Evolutionary conservation across 1,140 invertebrate genomes (phyloP).

Genomic region (Zaprionus nigranus): DNA sequence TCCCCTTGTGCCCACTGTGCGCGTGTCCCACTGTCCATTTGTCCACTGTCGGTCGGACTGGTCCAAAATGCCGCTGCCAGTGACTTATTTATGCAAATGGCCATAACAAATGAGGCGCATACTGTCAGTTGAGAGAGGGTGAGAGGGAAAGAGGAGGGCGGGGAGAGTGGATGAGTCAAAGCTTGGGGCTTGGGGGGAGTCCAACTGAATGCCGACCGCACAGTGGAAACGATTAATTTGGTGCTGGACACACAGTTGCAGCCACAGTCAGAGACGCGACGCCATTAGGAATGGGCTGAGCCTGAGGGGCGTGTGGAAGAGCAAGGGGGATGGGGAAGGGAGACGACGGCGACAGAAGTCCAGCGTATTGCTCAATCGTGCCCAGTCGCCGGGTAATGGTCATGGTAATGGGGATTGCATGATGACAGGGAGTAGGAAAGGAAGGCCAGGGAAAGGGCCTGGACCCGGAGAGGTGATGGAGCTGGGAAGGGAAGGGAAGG

Average conservation of each 20-base stretch:
- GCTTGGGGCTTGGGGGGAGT: background rate
- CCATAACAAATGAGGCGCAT: slow-evolving; percentile 80
- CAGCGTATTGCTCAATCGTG: slow-evolving; percentile 73
- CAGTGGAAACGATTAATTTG: slow-evolving; percentile 81
- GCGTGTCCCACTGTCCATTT: background rate
- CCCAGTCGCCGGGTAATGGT: slow-evolving; percentile 26
- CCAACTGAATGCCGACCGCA: slow-evolving; percentile 53
- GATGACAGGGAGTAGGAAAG: slow-evolving; percentile 6
- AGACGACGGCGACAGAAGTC: slow-evolving; percentile 11
- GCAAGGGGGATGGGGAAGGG: background rate
- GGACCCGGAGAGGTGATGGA: background rate
- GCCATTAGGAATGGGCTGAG: slow-evolving; percentile 47
- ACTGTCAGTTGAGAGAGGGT: slow-evolving; percentile 19
- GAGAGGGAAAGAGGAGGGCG: too few relatives aligned
- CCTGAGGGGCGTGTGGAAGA: background rate
- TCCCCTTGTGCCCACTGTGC: background rate
- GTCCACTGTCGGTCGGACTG: slow-evolving; percentile 25
- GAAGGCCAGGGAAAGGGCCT: background rate
- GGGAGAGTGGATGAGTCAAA: background rate
- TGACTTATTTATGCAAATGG: slow-evolving; percentile 82
- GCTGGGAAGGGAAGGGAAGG: too few relatives aligned
- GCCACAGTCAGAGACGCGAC: slow-evolving; percentile 24
- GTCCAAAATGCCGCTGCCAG: slow-evolving; percentile 69
- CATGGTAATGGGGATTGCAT: slow-evolving; percentile 19
- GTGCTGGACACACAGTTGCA: slow-evolving; percentile 40